Base-by-base conservation (phyloP, 2,797 vertebrate species). In the Furcifer pardalis region DNA sequence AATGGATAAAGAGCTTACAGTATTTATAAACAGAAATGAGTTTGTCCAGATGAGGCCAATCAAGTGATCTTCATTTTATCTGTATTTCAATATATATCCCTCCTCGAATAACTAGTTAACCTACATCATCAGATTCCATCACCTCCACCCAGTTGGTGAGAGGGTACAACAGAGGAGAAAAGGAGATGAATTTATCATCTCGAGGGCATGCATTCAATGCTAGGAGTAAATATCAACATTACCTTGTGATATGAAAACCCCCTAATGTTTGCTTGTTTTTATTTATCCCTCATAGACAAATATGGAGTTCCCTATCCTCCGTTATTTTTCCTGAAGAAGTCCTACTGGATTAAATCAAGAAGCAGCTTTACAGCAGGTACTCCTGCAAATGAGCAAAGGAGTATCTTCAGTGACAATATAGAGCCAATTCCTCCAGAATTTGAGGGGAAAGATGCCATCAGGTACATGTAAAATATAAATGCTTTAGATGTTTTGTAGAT, bases 391-490 rank as follows among this genome's bases (percentile, higher is more conserved):
- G 94, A 97, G 82, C 37, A 12, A 7, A 97, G 94, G 3, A 87
- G 94, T 2, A 80, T 40, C 3, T 93, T 85, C 0, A 91, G 92
- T 9, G 97, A 97, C 13, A 94, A 92, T 0, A 74, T 95, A 5
- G 98, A 99, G 84, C 95, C 95, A 0, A 89, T 98, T 68, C 96
- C 97, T 56, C 83, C 96, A 0, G 97, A 98, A 91, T 97, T 98
- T 93, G 94, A 95, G 92, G 98, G 97, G 27, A 98, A 97, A 90
- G 97, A 98, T 88, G 97, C 96, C 85, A 98, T 99, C 91, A 98
- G 98, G 98, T 99, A 91, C 92, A 46, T 66, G 42, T 35, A 42
- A 46, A 49, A n/a, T 65, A 10, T 49, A 62, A 46, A 32, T 27
- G 37, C 2, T 52, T 2, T 69, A 8, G 12, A 7, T 15, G 4